Evolutionary conservation across 1,140 invertebrate species (phyloP), one percentile per base, ranked within the genome.

Genomic region (Acyrthosiphon pisum): DNA sequence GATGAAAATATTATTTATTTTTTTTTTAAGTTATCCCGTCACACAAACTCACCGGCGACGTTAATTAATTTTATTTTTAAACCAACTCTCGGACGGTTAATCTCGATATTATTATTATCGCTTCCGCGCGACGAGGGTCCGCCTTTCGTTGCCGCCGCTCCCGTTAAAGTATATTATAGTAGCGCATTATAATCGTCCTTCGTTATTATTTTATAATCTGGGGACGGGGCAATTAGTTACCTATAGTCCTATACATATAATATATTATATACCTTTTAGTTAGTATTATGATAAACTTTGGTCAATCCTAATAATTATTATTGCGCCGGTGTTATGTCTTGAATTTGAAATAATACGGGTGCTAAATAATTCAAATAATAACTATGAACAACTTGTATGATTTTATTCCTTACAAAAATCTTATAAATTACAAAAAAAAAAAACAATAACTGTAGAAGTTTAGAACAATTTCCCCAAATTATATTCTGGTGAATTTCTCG

Each of bases 51-150:
- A n/a, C 22, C 50, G 60, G n/a, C 90, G 23, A 44, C 90, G 90
- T 91, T 91, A 91, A 91, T 76, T 91, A 76, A 76, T 76, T 46
- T 76, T 46, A 46, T 91, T 91, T 81, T 91, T 41, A 56, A 53
- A 53, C 50, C 11, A 18, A 37, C 23, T 89, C 50, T 53, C 44
- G 50, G 30, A 37, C 50, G 48, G 88, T 89, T 89, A 56, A 89
- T 89, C n/a, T 53, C 88, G 1, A 35, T 89, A 56, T 56, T 35
- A 35, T 53, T 50, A 53, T 30, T 35, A 76, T 76, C 60, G 60
- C 30, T n/a, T 76, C 60, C 60, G 14, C 60, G 30, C 60, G 60
- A 76, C n/a, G n/a, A 76, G n/a, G 60, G 60, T n/a, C 30, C 60
- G 30, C n/a, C n/a, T 76, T 76, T 30, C 30, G 11, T 9, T 3